Evolutionary conservation across 2,888 invertebrate genomes (phyloP), one percentile per base, ranked within the genome.

Genomic region (Tetrapedia diversipes): DNA sequence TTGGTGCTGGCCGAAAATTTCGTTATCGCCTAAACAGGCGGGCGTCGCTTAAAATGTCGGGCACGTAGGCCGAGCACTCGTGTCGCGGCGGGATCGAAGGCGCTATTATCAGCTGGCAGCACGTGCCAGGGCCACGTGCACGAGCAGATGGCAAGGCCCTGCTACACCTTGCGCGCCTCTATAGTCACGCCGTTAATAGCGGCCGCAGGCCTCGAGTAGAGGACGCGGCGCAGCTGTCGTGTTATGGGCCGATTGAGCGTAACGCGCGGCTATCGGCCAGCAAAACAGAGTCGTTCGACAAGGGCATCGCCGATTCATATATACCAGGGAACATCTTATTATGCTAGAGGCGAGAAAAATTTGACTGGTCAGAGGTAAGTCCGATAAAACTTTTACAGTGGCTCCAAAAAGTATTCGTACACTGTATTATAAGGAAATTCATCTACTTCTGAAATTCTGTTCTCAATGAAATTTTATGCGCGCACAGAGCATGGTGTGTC

Each of bases 71-170:
- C 27, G 51, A 43, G 61, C 45, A 43, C 56, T 76, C 61, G 71
- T 68, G 64, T 56, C 70, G 65, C 53, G 69, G 59, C 63, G 37
- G 69, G 75, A 66, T 65, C 66, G 61, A 53, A 63, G 71, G 82
- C 73, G 72, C 88, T 88, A 88, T 90, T 90, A 89, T 90, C 89
- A 88, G 89, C 86, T 86, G 87, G 86, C 85, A 85, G 87, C 90
- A 90, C 90, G 90, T 90, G 90, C 89, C 87, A 65, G 85, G 82
- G 88, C 89, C 90, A 90, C 90, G 90, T 90, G 90, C 87, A 70
- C 84, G 87, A 89, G 89, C 89, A 90, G 89, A 90, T 90, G 89
- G 88, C 86, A 82, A 85, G 86, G 85, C 85, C 86, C 83, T 83
- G 89, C 82, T 90, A 89, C 90, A 90, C 90, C 90, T 90, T 90